Evolutionary conservation across 2,113 vertebrate genomes (phyloP).

Genomic region (Cepphus grylle): DNA sequence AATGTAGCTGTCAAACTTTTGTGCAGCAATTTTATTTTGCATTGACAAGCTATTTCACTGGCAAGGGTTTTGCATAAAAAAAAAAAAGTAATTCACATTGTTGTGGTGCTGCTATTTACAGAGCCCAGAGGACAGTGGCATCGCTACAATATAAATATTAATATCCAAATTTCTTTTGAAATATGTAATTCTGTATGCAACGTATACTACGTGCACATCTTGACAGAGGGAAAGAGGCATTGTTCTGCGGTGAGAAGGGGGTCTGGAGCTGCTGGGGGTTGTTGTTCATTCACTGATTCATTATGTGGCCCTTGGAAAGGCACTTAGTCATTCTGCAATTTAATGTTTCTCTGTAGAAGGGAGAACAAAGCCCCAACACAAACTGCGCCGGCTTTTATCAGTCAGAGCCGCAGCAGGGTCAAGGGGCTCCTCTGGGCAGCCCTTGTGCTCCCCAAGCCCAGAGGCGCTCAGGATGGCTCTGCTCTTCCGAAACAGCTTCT

Average conservation of each 20-base stretch:
- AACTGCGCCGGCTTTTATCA: neutral
- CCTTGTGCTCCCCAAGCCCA: neutral
- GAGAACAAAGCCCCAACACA: slow-evolving; percentile 31
- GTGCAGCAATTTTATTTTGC: slow-evolving; percentile 6
- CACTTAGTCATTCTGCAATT: slow-evolving; percentile 42
- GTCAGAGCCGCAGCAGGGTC: neutral
- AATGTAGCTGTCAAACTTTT: slow-evolving; percentile 54
- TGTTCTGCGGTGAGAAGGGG: neutral
- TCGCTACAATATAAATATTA: neutral
- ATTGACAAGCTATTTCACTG: slow-evolving; percentile 6
- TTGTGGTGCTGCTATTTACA: slow-evolving; percentile 30
- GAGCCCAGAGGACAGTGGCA: neutral
- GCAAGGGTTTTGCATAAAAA: neutral
- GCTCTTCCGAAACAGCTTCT: neutral
- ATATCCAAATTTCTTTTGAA: neutral
- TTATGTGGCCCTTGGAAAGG: slow-evolving; percentile 11
- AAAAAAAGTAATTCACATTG: slow-evolving; percentile 8
- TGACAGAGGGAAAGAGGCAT: neutral
- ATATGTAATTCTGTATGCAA: neutral
- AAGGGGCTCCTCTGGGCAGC: neutral
- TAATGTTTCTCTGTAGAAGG: neutral
- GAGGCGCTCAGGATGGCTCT: neutral
- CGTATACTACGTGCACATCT: neutral
- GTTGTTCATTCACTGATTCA: slow-evolving; percentile 44
- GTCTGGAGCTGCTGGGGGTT: slow-evolving; percentile 1